A percentile compares a stretch with the other conserved stretches of the same genome.
phyloP scores from a whole-genome alignment of 1,140 invertebrate genomes.

The Ceratosolen fusciceps region DNA sequence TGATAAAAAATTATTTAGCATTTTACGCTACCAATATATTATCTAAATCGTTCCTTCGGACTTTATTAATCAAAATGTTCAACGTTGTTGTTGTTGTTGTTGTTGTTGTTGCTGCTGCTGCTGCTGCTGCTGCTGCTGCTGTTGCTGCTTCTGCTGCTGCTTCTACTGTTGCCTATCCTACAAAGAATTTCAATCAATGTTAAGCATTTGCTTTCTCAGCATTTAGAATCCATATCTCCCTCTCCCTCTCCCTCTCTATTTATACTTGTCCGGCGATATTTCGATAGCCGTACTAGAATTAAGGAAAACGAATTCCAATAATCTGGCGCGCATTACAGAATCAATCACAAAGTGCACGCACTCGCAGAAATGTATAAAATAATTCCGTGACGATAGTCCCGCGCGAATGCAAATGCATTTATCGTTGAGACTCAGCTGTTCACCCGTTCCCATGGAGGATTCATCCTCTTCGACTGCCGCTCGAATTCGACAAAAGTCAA shows the following conservation, averaged over 20 bases:
- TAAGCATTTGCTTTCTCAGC: not conserved
- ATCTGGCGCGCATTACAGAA: not conserved
- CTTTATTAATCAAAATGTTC: not conserved
- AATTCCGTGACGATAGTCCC: not conserved
- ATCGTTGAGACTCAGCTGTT: not conserved
- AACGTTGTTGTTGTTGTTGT: not conserved
- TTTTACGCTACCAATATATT: not conserved
- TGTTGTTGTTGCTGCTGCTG: too few species aligned
- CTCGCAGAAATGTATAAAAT: not conserved
- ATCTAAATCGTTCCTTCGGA: not conserved
- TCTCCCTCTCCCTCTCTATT: not conserved
- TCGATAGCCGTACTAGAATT: not conserved
- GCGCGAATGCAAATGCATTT: not conserved
- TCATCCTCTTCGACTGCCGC: not conserved
- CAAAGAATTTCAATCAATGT: not conserved
- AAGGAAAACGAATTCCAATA: not conserved
- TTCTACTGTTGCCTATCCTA: too few species aligned
- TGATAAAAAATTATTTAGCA: not conserved
- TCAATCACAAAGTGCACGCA: not conserved
- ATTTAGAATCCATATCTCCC: not conserved
- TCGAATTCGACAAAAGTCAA: not conserved
- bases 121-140: too few species aligned
- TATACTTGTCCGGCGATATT: not conserved
- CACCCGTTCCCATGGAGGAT: not conserved
- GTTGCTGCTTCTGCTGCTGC: too few species aligned